Conservation (phyloP, 2,888 invertebrate species). For the Mythimna impura region DNA sequence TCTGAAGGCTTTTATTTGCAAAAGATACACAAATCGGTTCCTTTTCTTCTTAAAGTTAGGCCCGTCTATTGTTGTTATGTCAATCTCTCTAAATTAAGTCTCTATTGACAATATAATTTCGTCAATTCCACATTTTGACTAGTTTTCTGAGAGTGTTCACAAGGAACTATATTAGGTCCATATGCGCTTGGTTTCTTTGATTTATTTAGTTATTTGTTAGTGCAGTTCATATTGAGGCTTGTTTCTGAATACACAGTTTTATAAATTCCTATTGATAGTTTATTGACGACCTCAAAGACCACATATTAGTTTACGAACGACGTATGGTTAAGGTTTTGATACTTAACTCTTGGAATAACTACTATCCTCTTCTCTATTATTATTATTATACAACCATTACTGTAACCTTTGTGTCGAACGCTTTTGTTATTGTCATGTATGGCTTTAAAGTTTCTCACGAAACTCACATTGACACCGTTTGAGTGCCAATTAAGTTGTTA, state of each 20-base stretch:
- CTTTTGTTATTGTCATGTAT: conserved; percentile 42
- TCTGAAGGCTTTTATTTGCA: conserved; percentile 4
- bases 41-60: conserved; percentile 11
- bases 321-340: background rate
- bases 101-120: conserved; percentile 14
- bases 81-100: conserved; percentile 4
- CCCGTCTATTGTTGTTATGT: conserved; percentile 22
- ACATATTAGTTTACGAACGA: background rate
- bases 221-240: too few species aligned
- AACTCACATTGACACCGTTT: conserved; percentile 30
- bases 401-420: conserved; percentile 34
- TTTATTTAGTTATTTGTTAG: background rate
- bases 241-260: background rate
- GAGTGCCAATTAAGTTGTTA: conserved; percentile 36
- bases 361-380: conserved; percentile 7
- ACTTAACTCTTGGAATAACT: conserved; percentile 4
- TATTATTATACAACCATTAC: conserved; percentile 26
- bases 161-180: background rate
- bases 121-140: background rate
- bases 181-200: background rate
- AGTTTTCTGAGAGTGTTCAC: background rate
- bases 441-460: conserved; percentile 43
- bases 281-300: background rate
- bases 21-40: conserved; percentile 27
- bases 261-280: background rate